Conservation (phyloP, 2,888 invertebrate genomes). For the Himalopsyche kuldschensis region DNA sequence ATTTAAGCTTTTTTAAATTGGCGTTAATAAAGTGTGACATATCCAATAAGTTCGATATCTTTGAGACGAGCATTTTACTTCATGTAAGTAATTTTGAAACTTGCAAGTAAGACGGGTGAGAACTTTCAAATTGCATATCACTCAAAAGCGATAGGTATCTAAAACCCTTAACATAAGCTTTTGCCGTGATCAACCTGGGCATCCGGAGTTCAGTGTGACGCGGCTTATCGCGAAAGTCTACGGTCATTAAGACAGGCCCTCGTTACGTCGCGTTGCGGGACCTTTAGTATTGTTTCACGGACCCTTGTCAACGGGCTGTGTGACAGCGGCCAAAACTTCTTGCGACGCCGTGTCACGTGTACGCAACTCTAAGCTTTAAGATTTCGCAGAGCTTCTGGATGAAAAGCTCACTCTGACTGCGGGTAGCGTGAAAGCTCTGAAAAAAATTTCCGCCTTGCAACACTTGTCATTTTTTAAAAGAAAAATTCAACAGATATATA, state of each 20-base stretch:
- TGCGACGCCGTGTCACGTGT: constrained; percentile 6
- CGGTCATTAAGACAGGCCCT: constrained; percentile 14
- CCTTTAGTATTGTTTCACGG: constrained; percentile 7
- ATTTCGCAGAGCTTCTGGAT: background rate
- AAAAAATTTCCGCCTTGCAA: background rate
- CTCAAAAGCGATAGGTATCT: background rate
- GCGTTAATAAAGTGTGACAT: too few species aligned
- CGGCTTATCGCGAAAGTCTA: constrained; percentile 18
- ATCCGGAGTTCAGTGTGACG: background rate
- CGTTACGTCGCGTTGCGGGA: constrained; percentile 8
- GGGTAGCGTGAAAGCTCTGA: background rate
- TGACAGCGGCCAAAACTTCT: constrained; percentile 23
- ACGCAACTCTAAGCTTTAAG: background rate
- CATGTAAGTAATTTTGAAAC: background rate
- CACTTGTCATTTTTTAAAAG: background rate
- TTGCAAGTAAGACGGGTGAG: background rate
- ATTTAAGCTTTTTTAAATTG: too few species aligned
- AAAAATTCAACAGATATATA: too few species aligned
- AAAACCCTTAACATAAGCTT: background rate
- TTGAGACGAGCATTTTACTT: too few species aligned
- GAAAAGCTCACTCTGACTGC: background rate
- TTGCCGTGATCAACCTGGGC: background rate
- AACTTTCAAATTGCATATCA: background rate
- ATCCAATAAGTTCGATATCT: too few species aligned
- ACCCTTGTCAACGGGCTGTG: constrained; percentile 21